Percentiles rank a stretch among this genome's conserved stretches.
Evolutionary conservation across 2,113 vertebrate species (phyloP).

Genomic region (Salvelinus alpinus): DNA sequence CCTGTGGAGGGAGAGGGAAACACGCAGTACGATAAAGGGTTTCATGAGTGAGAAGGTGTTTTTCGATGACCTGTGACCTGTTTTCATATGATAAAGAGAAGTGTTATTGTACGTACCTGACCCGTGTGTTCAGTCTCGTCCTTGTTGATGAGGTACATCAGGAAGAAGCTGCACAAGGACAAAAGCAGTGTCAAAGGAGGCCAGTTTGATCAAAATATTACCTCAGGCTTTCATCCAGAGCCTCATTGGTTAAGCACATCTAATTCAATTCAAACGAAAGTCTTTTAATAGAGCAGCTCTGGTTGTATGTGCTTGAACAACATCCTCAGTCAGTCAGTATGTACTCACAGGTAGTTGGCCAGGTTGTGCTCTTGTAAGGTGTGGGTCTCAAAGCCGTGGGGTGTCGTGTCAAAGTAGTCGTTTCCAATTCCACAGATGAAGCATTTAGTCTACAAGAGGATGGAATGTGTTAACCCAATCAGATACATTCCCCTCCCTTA

Average conservation of each 20-base stretch:
- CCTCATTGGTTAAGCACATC: neutral
- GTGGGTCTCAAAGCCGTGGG: conserved; percentile 98
- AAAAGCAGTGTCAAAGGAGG: neutral
- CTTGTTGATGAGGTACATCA: conserved; percentile 99
- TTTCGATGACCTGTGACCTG: too few relatives aligned
- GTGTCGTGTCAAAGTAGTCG: conserved; percentile 95
- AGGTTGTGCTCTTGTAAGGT: conserved; percentile 99
- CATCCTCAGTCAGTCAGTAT: neutral
- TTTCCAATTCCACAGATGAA: conserved; percentile 99
- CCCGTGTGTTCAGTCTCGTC: conserved; percentile 99
- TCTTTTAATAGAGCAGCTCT: neutral
- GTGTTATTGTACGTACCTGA: conserved; percentile 74
- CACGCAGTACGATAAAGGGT: neutral
- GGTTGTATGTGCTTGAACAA: too few relatives aligned
- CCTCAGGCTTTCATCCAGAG: neutral
- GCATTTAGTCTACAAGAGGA: conserved; percentile 88
- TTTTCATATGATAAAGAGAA: neutral
- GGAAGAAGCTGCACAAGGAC: conserved; percentile 85
- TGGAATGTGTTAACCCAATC: neutral
- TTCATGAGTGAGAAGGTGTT: neutral
- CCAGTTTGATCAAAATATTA: neutral
- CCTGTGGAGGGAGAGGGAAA: conserved; percentile 72
- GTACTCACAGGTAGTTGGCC: conserved; percentile 97
- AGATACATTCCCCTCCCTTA: too few relatives aligned
- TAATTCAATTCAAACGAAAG: neutral